Base-by-base conservation (phyloP, 2,888 invertebrate species). In the Brenthis ino region DNA sequence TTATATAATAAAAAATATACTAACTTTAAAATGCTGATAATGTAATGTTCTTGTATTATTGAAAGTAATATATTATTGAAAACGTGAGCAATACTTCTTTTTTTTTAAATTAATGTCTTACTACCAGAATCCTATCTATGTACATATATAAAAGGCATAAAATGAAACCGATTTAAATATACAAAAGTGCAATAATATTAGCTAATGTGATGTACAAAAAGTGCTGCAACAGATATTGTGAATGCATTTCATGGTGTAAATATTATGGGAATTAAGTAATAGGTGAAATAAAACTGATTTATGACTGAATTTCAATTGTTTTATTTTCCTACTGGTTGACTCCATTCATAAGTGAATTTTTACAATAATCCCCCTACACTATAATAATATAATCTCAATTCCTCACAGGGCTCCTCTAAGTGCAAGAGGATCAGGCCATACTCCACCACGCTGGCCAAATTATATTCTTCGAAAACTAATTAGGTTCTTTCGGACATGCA, bases 171-270 rank as follows among this genome's bases (percentile, higher is more conserved):
- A 0, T 50, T 37, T 33, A 33, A 57, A 53, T 64, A 58, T 67
- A 71, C 69, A 47, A 63, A 65, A 72, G 76, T 76, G 76, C 76
- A 75, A 76, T 76, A 76, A 74, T 71, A 69, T 68, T 64, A 72
- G 12, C 66, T 67, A 68, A 66, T 65, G 69, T 68, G 56, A 68
- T 72, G 71, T 74, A 73, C 73, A 75, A 72, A 74, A 50, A 66
- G 71, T 66, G 72, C 76, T 83, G 80, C 79, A 85, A 83, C 80
- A 80, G 82, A 79, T 77, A 79, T 28, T 78, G 80, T 80, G 77
- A 82, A 83, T 88, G 90, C 90, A 90, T 91, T 90, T 90, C 79
- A 80, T 75, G 80, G 79, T 89, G 87, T 88, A 87, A 87, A 89
- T 88, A 89, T 85, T 83, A 77, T 82, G 77, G 74, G 72, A 73